Evolutionary conservation across 2,113 vertebrate genomes (phyloP), one percentile per base, ranked within the genome.

Genomic region (Physeter macrocephalus): DNA sequence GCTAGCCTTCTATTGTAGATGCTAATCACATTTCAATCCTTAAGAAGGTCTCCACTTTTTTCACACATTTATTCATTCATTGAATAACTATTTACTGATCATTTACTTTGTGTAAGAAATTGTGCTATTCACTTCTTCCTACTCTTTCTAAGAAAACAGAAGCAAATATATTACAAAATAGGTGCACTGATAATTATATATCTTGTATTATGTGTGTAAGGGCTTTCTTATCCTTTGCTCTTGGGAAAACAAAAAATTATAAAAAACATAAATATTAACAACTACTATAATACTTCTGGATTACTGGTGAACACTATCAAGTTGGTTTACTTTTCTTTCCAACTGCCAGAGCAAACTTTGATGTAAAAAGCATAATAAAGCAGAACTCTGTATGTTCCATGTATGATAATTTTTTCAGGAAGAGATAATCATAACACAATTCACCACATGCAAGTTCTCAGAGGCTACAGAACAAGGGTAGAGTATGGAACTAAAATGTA

Each of bases 111-210:
- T 27, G 31, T 21, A 77, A 92, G 41, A 80, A 85, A 89, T 7
- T 61, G 6, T 71, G n/a, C 36, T 93, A 74, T 52, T 90, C 29
- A 34, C 9, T 78, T 90, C 78, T 36, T 90, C 71, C 49, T n/a
- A 54, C 21, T 82, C 8, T n/a, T 75, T 93, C 54, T 87, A 39
- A 93, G 54, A 91, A 88, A 88, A 84, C 18, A 71, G 13, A 66
- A 91, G 71, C 39, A 96, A 87, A 94, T 86, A 29, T 36, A 84
- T 71, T 87, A 77, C 34, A 96, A 64, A 93, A 62, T 12, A 81
- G 8, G 8, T 54, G 5, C 8, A 87, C 8, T 78, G 31, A 77
- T 77, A 89, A 81, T 5, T 71, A 15, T 39, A 67, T 80, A 66
- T 36, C 13, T n/a, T 62, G 20, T 52, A 57, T 81, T 84, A 21